These are phyloP conservation scores for Apamea crenata DNA, from an alignment of 2,888 invertebrate species.

Conservation along the genomic window DNA sequence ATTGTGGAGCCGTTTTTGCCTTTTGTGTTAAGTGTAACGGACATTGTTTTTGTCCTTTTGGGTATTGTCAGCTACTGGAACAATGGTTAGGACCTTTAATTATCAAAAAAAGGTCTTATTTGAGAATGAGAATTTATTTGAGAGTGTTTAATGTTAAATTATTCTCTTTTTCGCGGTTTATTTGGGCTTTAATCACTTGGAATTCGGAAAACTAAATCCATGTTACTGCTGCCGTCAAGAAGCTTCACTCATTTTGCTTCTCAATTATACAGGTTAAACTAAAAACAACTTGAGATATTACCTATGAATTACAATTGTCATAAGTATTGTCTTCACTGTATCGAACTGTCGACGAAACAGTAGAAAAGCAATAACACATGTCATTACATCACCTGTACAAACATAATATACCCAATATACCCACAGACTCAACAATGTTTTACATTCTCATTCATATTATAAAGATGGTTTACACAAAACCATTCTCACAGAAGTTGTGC, in stretches of 20 bases:
- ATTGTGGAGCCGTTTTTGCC: conserved; percentile 36
- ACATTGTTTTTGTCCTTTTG: conserved; percentile 26
- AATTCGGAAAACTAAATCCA: background rate
- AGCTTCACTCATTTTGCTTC: background rate
- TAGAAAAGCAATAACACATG: conserved; percentile 5
- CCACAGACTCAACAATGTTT: conserved; percentile 14
- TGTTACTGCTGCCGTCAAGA: background rate
- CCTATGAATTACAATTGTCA: background rate
- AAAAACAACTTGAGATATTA: background rate
- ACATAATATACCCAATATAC: conserved; percentile 1
- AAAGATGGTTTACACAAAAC: conserved; percentile 28
- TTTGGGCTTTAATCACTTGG: background rate
- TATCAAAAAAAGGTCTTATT: background rate
- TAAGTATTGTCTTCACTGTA: background rate
- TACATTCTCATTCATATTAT: conserved; percentile 34
- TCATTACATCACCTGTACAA: conserved; percentile 31
- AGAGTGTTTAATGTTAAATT: background rate
- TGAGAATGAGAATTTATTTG: background rate
- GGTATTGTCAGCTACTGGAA: conserved; percentile 11
- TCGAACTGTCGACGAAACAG: background rate
- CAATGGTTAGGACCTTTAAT: conserved; percentile 9
- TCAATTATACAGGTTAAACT: background rate
- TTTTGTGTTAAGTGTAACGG: conserved; percentile 29
- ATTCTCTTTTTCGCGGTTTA: background rate
- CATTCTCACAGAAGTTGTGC: conserved; percentile 41